These are phyloP conservation scores for Drosophila anomalata DNA, from an alignment of 2,888 invertebrate genomes.

Conservation along the genomic window DNA sequence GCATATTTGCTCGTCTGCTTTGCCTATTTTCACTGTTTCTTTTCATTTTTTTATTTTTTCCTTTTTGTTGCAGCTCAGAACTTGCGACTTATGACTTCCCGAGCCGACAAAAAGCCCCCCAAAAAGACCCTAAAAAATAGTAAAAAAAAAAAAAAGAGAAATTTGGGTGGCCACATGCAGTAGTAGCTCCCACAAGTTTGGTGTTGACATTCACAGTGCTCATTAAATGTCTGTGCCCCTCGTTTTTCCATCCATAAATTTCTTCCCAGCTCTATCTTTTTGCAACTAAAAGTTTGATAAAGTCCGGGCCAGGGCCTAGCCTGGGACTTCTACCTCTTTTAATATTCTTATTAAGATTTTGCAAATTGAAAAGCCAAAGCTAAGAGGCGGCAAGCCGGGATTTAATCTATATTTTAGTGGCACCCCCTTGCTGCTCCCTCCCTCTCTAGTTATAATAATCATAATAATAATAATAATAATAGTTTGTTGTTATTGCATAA, in stretches of 20 bases:
- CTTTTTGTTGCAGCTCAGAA: slow-evolving; percentile 31
- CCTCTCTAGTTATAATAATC: slow-evolving; percentile 14
- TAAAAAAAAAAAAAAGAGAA: neutral
- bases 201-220: slow-evolving; percentile 75
- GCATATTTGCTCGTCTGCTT: slow-evolving; percentile 71
- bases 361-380: slow-evolving; percentile 29
- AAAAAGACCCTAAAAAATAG: slow-evolving; percentile 18
- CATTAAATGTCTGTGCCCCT: slow-evolving; percentile 56
- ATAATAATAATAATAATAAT: slow-evolving; percentile 57
- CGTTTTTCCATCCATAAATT: neutral
- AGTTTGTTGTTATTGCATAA: slow-evolving; percentile 79
- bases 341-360: slow-evolving; percentile 30
- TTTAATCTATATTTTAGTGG: slow-evolving; percentile 55
- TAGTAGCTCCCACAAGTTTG: slow-evolving; percentile 50
- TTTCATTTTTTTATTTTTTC: slow-evolving; percentile 3
- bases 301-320: slow-evolving; percentile 1
- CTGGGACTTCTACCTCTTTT: slow-evolving; percentile 12
- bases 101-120: slow-evolving; percentile 36
- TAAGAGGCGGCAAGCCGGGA: slow-evolving; percentile 11
- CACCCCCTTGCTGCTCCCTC: neutral
- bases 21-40: slow-evolving; percentile 63
- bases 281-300: slow-evolving; percentile 25
- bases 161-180: neutral
- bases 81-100: slow-evolving; percentile 73
- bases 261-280: slow-evolving; percentile 3